A percentile compares a stretch with the other conserved stretches of the same genome.
These are phyloP conservation scores for Maconellicoccus hirsutus DNA, from an alignment of 1,140 invertebrate species.

Conservation along the genomic window DNA sequence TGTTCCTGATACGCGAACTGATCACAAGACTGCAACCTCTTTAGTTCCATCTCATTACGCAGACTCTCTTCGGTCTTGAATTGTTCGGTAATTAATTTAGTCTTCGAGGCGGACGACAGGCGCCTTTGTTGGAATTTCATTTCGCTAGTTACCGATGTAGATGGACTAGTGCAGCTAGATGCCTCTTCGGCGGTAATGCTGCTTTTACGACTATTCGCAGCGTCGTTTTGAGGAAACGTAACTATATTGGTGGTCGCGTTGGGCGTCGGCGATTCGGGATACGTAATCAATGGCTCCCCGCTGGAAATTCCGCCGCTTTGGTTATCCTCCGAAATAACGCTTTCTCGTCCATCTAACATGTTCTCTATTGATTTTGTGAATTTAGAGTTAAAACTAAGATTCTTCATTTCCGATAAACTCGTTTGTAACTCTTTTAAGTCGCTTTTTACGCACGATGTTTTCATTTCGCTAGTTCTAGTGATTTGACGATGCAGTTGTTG, in stretches of 20 bases:
- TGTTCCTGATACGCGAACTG: not conserved
- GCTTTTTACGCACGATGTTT: not conserved
- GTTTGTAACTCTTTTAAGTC: not conserved
- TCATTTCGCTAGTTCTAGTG: not conserved
- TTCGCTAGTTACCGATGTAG: not conserved
- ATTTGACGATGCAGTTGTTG: not conserved
- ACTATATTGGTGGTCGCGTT: not conserved
- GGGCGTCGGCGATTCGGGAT: not conserved
- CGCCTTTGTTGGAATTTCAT: not conserved
- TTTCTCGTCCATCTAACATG: not conserved
- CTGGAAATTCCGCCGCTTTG: not conserved
- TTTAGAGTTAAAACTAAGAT: not conserved
- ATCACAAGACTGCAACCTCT: not conserved
- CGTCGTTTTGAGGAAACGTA: not conserved
- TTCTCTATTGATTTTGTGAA: not conserved
- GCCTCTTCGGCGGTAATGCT: not conserved
- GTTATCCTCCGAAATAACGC: not conserved
- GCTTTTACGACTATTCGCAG: not conserved
- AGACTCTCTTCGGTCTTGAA: not conserved
- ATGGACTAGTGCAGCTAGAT: not conserved
- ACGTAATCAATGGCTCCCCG: not conserved
- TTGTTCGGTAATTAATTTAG: slow-evolving; percentile 4
- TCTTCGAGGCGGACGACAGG: not conserved
- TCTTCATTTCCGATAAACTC: not conserved
- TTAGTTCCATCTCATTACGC: slow-evolving; percentile 3